Conservation (phyloP, 2,113 vertebrate species). For the Opisthocomus hoazin region DNA sequence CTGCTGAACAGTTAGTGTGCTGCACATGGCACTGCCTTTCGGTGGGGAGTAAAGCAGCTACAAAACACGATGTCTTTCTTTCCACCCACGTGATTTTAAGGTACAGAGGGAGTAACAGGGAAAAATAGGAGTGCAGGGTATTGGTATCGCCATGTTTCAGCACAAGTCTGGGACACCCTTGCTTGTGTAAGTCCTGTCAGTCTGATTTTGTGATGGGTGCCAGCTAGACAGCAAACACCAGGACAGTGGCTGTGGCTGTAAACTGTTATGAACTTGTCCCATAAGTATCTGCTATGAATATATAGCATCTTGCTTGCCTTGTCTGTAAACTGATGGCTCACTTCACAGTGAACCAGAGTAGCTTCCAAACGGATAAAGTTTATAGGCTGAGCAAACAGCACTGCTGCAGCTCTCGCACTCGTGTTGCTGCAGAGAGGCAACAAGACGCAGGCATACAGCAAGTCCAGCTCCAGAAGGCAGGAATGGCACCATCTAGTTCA, state of each 20-base stretch:
- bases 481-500: not conserved
- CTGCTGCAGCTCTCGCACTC: not conserved
- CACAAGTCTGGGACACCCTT: not conserved
- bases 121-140: not conserved
- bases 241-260: not conserved
- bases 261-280: not conserved
- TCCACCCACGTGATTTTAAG: not conserved
- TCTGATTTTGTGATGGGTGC: not conserved
- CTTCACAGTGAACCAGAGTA: not conserved
- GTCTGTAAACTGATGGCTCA: not conserved
- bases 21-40: not conserved
- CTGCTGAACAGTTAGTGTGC: not conserved
- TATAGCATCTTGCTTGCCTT: not conserved
- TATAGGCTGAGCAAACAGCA: not conserved
- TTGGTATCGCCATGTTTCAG: not conserved
- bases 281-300: not conserved
- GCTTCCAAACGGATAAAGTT: not conserved
- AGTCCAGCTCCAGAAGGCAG: not conserved
- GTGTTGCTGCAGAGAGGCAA: not conserved
- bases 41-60: not conserved
- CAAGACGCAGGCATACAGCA: not conserved
- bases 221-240: not conserved
- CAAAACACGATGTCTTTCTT: not conserved
- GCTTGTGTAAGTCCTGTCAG: not conserved
- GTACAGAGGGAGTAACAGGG: not conserved